A percentile compares a stretch with the other conserved stretches of the same genome.
phyloP scores from a whole-genome alignment of 2,113 vertebrate genomes.

The Myiozetetes cayanensis region DNA sequence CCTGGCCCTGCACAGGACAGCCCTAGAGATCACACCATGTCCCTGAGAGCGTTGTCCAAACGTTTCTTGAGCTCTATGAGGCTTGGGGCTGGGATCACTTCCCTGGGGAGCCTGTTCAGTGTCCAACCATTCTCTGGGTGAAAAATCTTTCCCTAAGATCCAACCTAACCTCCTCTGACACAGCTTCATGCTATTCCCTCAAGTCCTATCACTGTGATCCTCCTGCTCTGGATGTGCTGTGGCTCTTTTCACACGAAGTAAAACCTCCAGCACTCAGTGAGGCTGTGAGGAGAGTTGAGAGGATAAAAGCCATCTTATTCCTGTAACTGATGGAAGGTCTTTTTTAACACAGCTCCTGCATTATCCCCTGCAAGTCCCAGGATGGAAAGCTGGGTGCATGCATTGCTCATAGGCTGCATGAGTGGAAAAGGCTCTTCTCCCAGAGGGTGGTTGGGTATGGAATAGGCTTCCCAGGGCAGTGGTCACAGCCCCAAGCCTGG shows the following conservation, averaged over 20 bases:
- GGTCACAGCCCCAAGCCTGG: not conserved
- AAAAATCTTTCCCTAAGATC: fast-evolving
- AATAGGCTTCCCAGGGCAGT: not conserved
- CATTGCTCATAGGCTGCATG: not conserved
- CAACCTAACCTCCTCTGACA: not conserved
- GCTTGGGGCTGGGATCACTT: no score
- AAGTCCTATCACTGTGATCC: not conserved
- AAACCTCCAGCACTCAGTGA: fast-evolving
- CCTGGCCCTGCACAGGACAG: not conserved
- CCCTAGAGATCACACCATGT: not conserved
- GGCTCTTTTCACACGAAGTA: fast-evolving
- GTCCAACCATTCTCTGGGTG: fast-evolving
- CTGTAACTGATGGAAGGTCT: not conserved
- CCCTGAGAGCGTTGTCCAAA: not conserved
- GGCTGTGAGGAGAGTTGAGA: not conserved
- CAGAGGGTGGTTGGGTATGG: fast-evolving
- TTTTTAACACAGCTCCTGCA: not conserved
- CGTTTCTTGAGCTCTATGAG: not conserved
- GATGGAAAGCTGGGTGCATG: not conserved
- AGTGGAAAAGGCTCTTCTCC: not conserved
- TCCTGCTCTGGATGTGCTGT: not conserved
- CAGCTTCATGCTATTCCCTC: not conserved
- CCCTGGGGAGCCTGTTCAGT: not conserved
- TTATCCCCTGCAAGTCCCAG: not conserved
- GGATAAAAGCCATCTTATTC: not conserved